A percentile compares a stretch with the other conserved stretches of the same genome.
These are phyloP conservation scores for Eublepharis macularius DNA, from an alignment of 2,113 vertebrate genomes.

Conservation along the genomic window DNA sequence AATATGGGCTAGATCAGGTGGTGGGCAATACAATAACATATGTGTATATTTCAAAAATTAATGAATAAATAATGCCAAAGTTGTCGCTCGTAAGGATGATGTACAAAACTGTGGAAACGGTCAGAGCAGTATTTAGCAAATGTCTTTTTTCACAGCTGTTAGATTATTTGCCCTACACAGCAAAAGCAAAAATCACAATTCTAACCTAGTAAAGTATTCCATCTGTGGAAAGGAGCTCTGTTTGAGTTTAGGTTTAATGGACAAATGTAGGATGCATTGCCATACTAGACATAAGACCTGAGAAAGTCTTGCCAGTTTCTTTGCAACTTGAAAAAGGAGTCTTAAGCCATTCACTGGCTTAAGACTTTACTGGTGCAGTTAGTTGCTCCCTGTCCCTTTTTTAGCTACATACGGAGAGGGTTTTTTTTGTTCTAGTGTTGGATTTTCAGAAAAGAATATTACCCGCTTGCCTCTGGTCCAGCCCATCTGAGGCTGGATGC, in stretches of 20 bases:
- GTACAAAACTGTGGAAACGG: background rate
- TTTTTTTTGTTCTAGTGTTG: background rate
- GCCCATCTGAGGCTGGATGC: background rate
- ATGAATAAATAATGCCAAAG: background rate
- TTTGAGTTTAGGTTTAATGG: rapidly evolving
- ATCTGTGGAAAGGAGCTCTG: rapidly evolving
- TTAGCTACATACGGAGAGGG: background rate
- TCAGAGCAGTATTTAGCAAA: background rate
- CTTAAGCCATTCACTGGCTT: background rate
- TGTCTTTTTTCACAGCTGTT: rapidly evolving
- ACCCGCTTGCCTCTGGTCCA: background rate
- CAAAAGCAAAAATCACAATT: rapidly evolving
- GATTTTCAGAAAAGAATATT: background rate
- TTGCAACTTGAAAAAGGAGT: background rate
- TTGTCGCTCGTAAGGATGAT: background rate
- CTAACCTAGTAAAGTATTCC: rapidly evolving
- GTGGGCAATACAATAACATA: background rate
- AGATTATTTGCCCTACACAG: rapidly evolving
- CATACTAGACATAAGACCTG: rapidly evolving
- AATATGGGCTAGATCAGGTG: background rate
- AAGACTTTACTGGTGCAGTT: background rate
- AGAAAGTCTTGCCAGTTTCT: background rate
- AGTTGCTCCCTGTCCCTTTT: background rate
- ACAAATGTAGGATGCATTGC: background rate
- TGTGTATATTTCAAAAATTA: background rate